Evolutionary conservation across 2,113 vertebrate genomes (phyloP), one percentile per base, ranked within the genome.

Genomic region (Mirza zaza): DNA sequence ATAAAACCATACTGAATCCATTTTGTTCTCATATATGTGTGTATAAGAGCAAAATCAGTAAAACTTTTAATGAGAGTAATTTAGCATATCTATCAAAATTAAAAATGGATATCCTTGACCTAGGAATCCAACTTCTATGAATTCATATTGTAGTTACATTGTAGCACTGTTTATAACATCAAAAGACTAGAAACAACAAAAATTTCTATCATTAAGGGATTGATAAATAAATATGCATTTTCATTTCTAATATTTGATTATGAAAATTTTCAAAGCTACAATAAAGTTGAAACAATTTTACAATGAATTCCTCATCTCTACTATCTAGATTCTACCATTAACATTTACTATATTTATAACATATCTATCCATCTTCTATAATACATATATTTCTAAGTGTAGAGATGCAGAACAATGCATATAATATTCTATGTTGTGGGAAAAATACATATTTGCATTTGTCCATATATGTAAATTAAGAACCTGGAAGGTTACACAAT

Each of bases 11-110:
- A 67, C 1, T 13, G 39, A 91, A 50, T 70, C 12, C 21, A 12
- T 21, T 21, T 68, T 83, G 39, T 42, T 76, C 52, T 87, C 84
- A 61, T 73, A 18, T 73, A 90, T 77, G 71, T 84, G 55, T 29
- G 80, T 13, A 76, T 2, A 87, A 13, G 13, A 48, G 6, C 81
- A 81, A 90, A 90, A 80, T 34, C 23, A 83, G 57, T 29, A 93
- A 8, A 82, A 91, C 50, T 87, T 87, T 73, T 23, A 83, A 8
- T 84, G 45, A 94, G 50, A 75, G 65, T 39, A 95, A 94, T 48
- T 94, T 75, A 95, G 25, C 15, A 48, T 59, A 85, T 48, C 18
- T 90, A n/a, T 86, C 57, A 89, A 94, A 89, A 96, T 77, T 86
- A 86, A 95, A 91, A 94, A 87, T 50, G 50, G 59, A 57, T 86